Percentiles rank a stretch among this genome's conserved stretches.
Evolutionary conservation across 2,888 invertebrate species (phyloP).

Genomic region (Oeneis ivallda): DNA sequence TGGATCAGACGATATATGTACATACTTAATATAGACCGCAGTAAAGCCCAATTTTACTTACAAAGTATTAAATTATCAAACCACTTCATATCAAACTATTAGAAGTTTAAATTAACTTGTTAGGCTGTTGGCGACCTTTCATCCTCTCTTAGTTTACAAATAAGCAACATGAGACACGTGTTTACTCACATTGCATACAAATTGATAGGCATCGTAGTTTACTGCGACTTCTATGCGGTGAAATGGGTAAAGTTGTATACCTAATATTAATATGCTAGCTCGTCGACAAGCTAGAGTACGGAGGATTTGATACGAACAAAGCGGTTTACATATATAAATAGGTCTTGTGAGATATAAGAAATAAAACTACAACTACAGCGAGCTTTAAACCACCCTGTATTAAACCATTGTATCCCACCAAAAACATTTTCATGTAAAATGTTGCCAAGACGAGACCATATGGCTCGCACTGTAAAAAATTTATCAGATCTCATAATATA

Average conservation of each 20-base stretch:
- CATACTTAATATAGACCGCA: too few relatives aligned
- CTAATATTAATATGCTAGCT: constrained; percentile 23
- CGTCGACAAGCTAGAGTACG: constrained; percentile 23
- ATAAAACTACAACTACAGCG: too few relatives aligned
- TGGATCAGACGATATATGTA: constrained; percentile 12
- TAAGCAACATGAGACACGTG: constrained; percentile 47
- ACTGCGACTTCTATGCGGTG: constrained; percentile 28
- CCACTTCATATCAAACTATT: constrained; percentile 58
- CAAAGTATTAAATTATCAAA: constrained; percentile 54
- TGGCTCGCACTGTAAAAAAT: too few relatives aligned
- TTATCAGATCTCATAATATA: too few relatives aligned
- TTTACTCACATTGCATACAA: constrained; percentile 61
- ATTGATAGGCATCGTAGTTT: constrained; percentile 51
- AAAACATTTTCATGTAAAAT: too few relatives aligned
- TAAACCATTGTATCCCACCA: too few relatives aligned
- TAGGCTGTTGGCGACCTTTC: constrained; percentile 47
- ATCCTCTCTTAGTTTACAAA: constrained; percentile 56
- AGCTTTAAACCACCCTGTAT: too few relatives aligned
- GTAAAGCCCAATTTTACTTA: constrained; percentile 53
- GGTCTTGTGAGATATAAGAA: neutral
- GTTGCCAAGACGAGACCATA: too few relatives aligned
- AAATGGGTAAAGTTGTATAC: constrained; percentile 22
- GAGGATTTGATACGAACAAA: constrained; percentile 31
- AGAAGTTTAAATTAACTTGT: constrained; percentile 76
- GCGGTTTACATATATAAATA: neutral